Evolutionary conservation across 2,113 vertebrate genomes (phyloP), one percentile per base, ranked within the genome.

Genomic region (Ciconia stormi): DNA sequence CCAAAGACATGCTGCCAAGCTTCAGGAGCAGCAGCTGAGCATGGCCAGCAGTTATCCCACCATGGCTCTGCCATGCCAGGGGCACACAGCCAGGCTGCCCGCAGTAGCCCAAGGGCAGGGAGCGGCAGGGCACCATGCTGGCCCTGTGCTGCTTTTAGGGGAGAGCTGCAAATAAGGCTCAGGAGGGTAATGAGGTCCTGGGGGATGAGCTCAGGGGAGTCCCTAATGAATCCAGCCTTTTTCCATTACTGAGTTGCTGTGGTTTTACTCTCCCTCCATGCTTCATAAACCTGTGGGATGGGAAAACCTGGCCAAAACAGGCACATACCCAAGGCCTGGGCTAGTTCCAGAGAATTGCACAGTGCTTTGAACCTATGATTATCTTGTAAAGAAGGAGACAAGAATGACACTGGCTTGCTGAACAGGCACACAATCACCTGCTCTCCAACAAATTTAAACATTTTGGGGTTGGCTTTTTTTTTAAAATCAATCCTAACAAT

Each of bases 1-100:
- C 42, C 53, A 13, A 50, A 82, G 52, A 34, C 0, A 0, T 3
- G 17, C 62, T 47, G 19, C 14, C 7, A n/a, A 25, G 22, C 69
- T 72, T 27, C 18, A 25, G 38, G 32, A 84, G 29, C 53, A 78
- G 44, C 86, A 88, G 61, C 34, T 82, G 46, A 85, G 22, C 44
- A 11, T 1, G 14, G 19, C 42, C 49, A 50, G 19, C 59, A 30
- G 5, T 16, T 34, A 34, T 12, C 44, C 14, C 11, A 16, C 10
- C 16, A 40, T 44, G 50, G 58, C 49, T 55, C 26, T 58, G n/a
- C 36, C 18, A 6, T 3, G 5, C 7, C 34, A 23, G 38, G 49
- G 50, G 14, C 47, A 81, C 16, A 1, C 0, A 12, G 46, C 26
- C 52, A 25, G 55, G 70, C 12, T 56, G 40, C 9, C 18, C 1